These are phyloP conservation scores for Chironomus tepperi DNA, from an alignment of 1,140 invertebrate genomes.

Conservation along the genomic window DNA sequence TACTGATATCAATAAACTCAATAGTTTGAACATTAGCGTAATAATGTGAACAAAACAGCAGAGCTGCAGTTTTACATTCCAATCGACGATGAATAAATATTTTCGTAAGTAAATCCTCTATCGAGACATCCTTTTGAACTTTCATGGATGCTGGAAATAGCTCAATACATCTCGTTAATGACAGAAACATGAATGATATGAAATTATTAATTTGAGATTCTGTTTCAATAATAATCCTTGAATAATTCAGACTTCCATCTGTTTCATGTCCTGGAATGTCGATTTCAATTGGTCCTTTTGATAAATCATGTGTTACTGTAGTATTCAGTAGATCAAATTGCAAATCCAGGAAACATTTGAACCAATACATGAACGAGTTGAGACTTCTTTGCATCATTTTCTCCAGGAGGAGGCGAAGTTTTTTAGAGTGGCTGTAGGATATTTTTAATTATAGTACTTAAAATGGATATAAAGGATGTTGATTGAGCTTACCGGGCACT, in stretches of 20 bases:
- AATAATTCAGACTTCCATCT: background rate
- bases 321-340: background rate
- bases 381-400: too few relatives aligned
- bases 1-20: too few relatives aligned
- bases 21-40: too few relatives aligned
- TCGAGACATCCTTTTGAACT: too few relatives aligned
- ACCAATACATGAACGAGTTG: background rate
- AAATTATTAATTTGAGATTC: background rate
- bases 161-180: background rate
- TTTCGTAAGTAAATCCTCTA: background rate
- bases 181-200: background rate
- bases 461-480: background rate
- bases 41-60: background rate
- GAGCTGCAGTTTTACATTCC: background rate
- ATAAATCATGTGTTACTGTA: background rate
- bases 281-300: background rate
- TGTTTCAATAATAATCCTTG: background rate
- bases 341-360: background rate
- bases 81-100: background rate
- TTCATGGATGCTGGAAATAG: too few relatives aligned
- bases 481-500: background rate
- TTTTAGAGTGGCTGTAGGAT: too few relatives aligned
- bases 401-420: too few relatives aligned
- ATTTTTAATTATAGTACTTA: too few relatives aligned
- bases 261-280: background rate